phyloP scores from a whole-genome alignment of 2,113 vertebrate species.

The Acinonyx jubatus region DNA sequence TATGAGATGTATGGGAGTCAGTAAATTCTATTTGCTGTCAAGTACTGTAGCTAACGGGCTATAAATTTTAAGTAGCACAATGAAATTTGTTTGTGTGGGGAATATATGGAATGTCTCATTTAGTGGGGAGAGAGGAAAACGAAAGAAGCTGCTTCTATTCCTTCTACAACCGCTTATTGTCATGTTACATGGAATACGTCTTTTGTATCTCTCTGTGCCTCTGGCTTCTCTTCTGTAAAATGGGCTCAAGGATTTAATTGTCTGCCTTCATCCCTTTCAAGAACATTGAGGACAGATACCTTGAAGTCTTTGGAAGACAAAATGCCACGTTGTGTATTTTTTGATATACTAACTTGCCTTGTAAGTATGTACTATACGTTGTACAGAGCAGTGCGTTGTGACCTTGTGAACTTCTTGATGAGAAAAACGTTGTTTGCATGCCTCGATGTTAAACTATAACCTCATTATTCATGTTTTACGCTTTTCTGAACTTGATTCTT shows the following conservation, averaged over 20 bases:
- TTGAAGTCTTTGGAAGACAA: conserved; percentile 72
- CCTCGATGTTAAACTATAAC: conserved; percentile 9
- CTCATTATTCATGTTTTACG: conserved; percentile 33
- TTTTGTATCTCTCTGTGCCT: conserved; percentile 62
- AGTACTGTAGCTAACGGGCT: conserved; percentile 1
- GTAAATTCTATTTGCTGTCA: conserved; percentile 30
- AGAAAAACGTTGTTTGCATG: conserved; percentile 64
- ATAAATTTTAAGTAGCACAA: conserved; percentile 33
- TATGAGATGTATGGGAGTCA: neutral
- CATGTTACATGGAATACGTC: conserved; percentile 40
- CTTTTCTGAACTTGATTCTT: conserved; percentile 45
- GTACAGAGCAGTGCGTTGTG: neutral
- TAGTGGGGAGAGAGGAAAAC: conserved; percentile 29
- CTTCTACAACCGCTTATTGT: conserved; percentile 51
- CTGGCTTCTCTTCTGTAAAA: conserved; percentile 72
- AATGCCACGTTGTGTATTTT: conserved; percentile 70
- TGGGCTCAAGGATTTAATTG: conserved; percentile 61
- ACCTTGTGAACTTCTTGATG: conserved; percentile 49
- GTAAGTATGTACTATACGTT: conserved; percentile 67
- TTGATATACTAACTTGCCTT: conserved; percentile 68
- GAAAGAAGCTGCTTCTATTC: conserved; percentile 24
- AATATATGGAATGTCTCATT: neutral
- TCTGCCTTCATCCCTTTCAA: conserved; percentile 63
- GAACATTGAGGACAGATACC: conserved; percentile 65
- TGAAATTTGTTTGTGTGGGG: conserved; percentile 17